Base-by-base conservation (phyloP, 1,140 invertebrate genomes). In the Plutomurus gul region DNA sequence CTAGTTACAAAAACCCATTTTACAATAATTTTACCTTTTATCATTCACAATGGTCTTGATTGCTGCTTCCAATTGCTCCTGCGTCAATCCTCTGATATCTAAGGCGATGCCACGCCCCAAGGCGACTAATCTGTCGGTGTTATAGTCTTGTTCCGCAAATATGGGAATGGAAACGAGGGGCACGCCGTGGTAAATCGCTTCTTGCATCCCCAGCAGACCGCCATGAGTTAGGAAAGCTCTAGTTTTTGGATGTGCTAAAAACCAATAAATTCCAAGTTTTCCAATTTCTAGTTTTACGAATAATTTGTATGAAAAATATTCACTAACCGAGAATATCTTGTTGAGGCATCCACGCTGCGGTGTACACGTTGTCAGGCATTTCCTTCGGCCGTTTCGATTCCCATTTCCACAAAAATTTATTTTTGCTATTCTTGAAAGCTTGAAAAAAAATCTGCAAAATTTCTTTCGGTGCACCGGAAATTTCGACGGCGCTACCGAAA, bases 371-470 rank as follows among this genome's bases (percentile, higher is more conserved):
- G 16, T 56, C 27, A 0, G 77, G 75, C 46, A 77, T 70, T 5
- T 77, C 49, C 8, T 49, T 20, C 22, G 65, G 60, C 11, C 72
- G 2, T 4, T 73, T 39, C 11, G n/a, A 75, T 30, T 82, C 81
- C 56, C 49, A 84, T 79, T 84, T 84, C 81, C 78, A 84, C 18
- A 84, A 39, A 27, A 84, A 81, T 65, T 39, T 40, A 10, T 72
- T 36, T 30, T 74, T 36, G 18, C 27, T 46, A 16, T 79, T 79
- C 30, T 18, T 51, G 18, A 82, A 43, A 6, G 70, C 75, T 30
- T 37, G 20, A 60, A 75, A 75, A 25, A 82, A 79, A 30, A 60
- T 65, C n/a, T 79, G 30, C 39, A 73, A 65, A 40, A 79, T 22
- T 6, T 79, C 20, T 40, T 76, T 20, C n/a, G 74, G 47, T 0